A percentile compares a stretch with the other conserved stretches of the same genome.
Conservation (phyloP, 2,888 invertebrate species). For the Homarus gammarus region DNA sequence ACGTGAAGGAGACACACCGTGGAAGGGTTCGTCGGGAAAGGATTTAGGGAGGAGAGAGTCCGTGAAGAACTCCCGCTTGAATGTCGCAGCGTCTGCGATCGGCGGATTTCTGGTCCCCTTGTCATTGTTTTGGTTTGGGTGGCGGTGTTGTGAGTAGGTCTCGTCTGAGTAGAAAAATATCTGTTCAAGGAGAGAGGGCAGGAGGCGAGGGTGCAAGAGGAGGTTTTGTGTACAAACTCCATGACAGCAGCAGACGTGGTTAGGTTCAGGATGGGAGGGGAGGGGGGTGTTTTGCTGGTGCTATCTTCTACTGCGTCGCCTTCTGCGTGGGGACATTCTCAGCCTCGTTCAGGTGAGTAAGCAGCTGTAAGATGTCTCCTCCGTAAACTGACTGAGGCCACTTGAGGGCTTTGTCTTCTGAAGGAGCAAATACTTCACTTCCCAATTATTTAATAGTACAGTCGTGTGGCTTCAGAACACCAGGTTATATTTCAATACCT, state of each 20-base stretch:
- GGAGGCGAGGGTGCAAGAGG: neutral
- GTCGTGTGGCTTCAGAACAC: no score
- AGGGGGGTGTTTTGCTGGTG: constrained; percentile 15
- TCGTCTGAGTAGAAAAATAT: constrained; percentile 15
- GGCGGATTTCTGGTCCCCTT: neutral
- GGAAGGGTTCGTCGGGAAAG: constrained; percentile 5
- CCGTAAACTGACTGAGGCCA: neutral
- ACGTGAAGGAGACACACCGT: constrained; percentile 21
- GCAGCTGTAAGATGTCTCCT: neutral
- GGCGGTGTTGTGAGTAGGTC: neutral
- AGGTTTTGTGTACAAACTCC: neutral
- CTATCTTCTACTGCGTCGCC: constrained; percentile 41
- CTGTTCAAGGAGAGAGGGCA: neutral
- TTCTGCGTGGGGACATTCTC: constrained; percentile 29
- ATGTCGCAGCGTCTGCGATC: neutral
- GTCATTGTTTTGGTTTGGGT: neutral
- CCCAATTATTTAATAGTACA: no score
- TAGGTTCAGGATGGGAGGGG: neutral
- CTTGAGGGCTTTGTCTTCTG: neutral
- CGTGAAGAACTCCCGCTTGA: neutral
- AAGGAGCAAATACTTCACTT: neutral
- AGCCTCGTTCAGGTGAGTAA: neutral
- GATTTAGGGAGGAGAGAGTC: neutral
- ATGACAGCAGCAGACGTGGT: neutral
- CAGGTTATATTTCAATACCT: no score